Evolutionary conservation across 1,140 invertebrate species (phyloP).

Genomic region (Neomicropteryx cornuta): DNA sequence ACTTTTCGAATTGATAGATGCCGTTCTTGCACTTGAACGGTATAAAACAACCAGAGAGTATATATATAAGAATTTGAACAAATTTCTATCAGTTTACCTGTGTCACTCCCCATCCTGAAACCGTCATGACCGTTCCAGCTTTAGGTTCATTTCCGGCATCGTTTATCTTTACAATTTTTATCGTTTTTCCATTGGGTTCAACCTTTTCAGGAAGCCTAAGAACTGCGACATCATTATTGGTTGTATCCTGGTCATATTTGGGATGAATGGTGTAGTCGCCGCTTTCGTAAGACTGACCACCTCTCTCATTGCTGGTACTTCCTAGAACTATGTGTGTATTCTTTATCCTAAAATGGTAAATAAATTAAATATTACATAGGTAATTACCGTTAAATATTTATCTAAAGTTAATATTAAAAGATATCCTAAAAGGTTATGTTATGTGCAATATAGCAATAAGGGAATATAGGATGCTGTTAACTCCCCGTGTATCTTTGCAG

Average conservation of each 20-base stretch:
- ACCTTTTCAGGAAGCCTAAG: conserved; percentile 16
- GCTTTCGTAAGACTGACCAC: conserved; percentile 16
- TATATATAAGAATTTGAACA: no score
- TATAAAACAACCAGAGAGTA: no score
- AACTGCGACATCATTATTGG: conserved; percentile 23
- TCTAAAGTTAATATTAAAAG: not conserved
- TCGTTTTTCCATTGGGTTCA: conserved; percentile 16
- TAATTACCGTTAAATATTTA: not conserved
- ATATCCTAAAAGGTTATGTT: not conserved
- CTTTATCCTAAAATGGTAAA: conserved; percentile 16
- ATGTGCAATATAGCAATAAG: no score
- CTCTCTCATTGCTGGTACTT: conserved; percentile 16
- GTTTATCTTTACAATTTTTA: conserved; percentile 14
- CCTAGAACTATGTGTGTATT: conserved; percentile 19
- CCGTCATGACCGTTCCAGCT: conserved; percentile 18
- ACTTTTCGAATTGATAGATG: no score
- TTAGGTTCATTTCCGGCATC: conserved; percentile 8
- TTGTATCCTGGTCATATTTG: conserved; percentile 18
- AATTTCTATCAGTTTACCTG: no score
- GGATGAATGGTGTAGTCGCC: conserved; percentile 20
- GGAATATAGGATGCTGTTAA: no score
- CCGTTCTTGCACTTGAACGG: no score
- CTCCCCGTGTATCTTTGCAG: no score
- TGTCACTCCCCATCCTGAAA: conserved; percentile 31
- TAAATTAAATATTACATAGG: not conserved